A percentile compares a stretch with the other conserved stretches of the same genome.
These are phyloP conservation scores for Bettongia penicillata DNA, from an alignment of 2,113 vertebrate species.

Conservation along the genomic window DNA sequence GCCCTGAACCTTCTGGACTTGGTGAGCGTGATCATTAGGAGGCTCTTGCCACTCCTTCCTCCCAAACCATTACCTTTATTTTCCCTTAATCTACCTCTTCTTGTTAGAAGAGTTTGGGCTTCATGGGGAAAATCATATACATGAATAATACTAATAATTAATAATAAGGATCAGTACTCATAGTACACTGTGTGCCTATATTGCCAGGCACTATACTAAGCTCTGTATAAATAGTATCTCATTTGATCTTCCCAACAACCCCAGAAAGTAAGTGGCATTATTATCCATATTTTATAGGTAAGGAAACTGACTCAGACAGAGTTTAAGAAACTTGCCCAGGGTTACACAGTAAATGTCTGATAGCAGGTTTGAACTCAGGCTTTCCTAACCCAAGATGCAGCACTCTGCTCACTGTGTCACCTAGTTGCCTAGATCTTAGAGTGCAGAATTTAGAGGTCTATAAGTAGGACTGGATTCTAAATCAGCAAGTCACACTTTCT, in stretches of 20 bases:
- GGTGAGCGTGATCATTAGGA: neutral
- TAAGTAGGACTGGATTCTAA: neutral
- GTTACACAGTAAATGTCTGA: neutral
- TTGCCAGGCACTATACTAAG: neutral
- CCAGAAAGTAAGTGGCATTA: neutral
- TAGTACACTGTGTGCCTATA: neutral
- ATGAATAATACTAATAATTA: neutral
- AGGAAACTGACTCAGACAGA: neutral
- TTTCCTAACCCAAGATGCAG: neutral
- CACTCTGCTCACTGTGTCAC: neutral
- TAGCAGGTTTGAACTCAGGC: neutral
- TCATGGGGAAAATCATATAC: neutral
- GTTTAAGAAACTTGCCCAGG: neutral
- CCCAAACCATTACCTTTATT: neutral
- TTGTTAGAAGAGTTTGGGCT: neutral
- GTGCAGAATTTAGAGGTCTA: neutral
- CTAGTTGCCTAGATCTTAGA: neutral
- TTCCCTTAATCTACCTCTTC: neutral
- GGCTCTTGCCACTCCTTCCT: neutral
- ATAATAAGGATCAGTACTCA: neutral
- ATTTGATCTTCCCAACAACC: neutral
- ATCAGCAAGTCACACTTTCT: neutral
- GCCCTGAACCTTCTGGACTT: neutral
- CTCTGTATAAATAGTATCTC: neutral
- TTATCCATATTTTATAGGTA: neutral